These are phyloP conservation scores for Phrynocephalus forsythii DNA, from an alignment of 2,797 vertebrate genomes.

Conservation along the genomic window DNA sequence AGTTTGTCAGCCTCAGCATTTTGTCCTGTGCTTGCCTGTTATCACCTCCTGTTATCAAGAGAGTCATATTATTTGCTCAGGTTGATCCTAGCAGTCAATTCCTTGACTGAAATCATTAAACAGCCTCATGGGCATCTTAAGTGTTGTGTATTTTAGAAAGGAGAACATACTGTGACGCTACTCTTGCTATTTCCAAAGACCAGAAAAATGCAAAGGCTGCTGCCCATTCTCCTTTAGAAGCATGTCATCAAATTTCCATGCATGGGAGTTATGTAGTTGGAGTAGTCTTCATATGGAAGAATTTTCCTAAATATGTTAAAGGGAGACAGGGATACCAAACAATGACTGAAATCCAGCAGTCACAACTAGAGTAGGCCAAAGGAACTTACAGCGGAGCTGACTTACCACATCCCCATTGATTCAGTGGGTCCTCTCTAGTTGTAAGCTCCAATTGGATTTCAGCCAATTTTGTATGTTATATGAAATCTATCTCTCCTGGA, in stretches of 20 bases:
- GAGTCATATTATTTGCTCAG: slow-evolving; percentile 24
- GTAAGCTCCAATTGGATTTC: no score
- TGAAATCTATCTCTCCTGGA: background rate
- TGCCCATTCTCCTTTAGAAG: background rate
- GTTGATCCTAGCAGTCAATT: slow-evolving; percentile 36
- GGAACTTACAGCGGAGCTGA: no score
- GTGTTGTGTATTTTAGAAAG: slow-evolving; percentile 36
- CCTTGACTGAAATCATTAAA: slow-evolving; percentile 23
- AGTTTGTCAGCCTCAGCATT: background rate
- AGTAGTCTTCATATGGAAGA: background rate
- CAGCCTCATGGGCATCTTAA: slow-evolving; percentile 37
- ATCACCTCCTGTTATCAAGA: slow-evolving; percentile 9
- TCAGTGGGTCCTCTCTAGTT: no score
- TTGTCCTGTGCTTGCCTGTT: slow-evolving; percentile 14
- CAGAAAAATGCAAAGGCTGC: background rate
- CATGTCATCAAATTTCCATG: background rate
- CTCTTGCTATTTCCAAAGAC: background rate
- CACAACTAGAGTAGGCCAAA: no score
- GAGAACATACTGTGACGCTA: slow-evolving; percentile 2
- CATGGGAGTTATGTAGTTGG: slow-evolving; percentile 5
- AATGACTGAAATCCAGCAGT: background rate
- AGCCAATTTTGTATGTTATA: background rate
- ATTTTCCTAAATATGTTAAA: background rate
- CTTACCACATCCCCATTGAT: no score
- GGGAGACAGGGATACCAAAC: background rate